These are phyloP conservation scores for Hassar affinis DNA, from an alignment of 2,113 vertebrate genomes.

Conservation along the genomic window DNA sequence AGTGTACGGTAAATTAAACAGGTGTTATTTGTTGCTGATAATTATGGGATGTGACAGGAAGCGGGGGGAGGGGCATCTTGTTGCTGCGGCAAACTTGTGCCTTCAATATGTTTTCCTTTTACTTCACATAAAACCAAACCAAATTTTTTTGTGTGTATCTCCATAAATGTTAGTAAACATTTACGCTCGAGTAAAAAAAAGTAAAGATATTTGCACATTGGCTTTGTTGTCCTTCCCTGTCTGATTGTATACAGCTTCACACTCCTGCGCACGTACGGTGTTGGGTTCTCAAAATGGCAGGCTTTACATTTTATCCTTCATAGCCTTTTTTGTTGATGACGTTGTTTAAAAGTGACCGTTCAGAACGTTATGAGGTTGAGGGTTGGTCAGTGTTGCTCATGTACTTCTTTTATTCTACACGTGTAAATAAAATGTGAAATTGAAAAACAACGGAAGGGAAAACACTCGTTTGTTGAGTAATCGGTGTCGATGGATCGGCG, in stretches of 20 bases:
- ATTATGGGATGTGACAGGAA: not conserved
- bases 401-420: slow-evolving; percentile 53
- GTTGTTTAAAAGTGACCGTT: not conserved
- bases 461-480: slow-evolving; percentile 1
- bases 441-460: not conserved
- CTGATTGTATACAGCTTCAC: slow-evolving; percentile 61
- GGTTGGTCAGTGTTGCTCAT: slow-evolving; percentile 50
- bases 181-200: not conserved
- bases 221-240: slow-evolving; percentile 56
- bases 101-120: not conserved
- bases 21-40: not conserved
- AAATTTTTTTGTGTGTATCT: not conserved
- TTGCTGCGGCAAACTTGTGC: slow-evolving; percentile 5
- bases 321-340: not conserved
- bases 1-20: too few species aligned
- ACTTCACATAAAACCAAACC: not conserved
- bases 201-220: slow-evolving; percentile 65
- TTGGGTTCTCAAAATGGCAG: slow-evolving; percentile 53
- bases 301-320: slow-evolving; percentile 19
- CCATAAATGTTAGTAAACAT: not conserved
- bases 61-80: too few species aligned
- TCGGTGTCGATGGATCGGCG: not conserved
- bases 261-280: slow-evolving; percentile 57
- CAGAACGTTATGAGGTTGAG: slow-evolving; percentile 38
- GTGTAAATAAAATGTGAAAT: slow-evolving; percentile 75